A percentile compares a stretch with the other conserved stretches of the same genome.
Conservation (phyloP, 2,797 vertebrate species). For the Botia kubotai region DNA sequence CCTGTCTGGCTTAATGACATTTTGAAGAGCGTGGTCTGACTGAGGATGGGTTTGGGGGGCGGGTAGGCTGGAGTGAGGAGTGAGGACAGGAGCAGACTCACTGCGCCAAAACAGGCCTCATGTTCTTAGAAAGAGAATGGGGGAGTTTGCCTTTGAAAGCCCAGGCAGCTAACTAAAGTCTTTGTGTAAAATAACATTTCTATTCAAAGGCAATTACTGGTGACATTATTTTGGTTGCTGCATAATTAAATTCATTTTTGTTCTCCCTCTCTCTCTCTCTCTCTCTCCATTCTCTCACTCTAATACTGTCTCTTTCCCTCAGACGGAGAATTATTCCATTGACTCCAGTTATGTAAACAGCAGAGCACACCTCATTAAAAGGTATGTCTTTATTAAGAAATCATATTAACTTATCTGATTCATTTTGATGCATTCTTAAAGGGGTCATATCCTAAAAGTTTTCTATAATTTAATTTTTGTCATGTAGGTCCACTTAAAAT, state of each 20-base stretch:
- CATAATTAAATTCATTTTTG: constrained; percentile 80
- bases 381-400: constrained; percentile 87
- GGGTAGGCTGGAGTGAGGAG: constrained; percentile 57
- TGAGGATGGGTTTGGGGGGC: constrained; percentile 60
- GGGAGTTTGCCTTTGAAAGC: constrained; percentile 75
- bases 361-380: constrained; percentile 99
- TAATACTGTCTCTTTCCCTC: constrained; percentile 70
- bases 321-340: constrained; percentile 99
- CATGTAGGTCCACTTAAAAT: not conserved
- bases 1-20: constrained; percentile 73
- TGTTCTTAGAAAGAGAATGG: constrained; percentile 79
- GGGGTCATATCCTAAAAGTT: not conserved
- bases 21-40: constrained; percentile 76
- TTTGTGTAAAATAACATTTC: constrained; percentile 83
- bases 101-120: constrained; percentile 63
- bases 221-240: constrained; percentile 79
- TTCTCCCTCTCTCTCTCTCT: constrained; percentile 64
- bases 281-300: constrained; percentile 50
- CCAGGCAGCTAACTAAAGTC: constrained; percentile 73
- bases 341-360: constrained; percentile 99
- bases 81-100: constrained; percentile 55
- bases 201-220: constrained; percentile 82
- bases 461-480: not conserved
- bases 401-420: constrained; percentile 25
- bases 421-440: not conserved